Conservation (phyloP, 2,797 vertebrate species). For the Aulostomus chinensis region DNA sequence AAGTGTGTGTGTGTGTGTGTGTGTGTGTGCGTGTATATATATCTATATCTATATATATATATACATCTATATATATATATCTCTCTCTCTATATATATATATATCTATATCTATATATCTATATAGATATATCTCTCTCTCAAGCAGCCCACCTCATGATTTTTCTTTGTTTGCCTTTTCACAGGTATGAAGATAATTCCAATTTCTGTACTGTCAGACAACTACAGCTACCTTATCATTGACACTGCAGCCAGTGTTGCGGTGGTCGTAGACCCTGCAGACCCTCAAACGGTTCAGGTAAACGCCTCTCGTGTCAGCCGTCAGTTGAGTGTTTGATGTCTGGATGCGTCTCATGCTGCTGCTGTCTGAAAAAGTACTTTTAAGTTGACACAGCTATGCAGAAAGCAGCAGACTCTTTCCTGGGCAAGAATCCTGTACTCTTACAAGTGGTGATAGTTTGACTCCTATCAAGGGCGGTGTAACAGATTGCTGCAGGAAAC, state of each 20-base stretch:
- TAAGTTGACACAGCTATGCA: neutral
- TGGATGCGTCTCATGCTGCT: no score
- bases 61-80: no score
- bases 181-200: conserved; percentile 94
- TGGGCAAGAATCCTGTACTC: neutral
- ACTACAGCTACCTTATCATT: conserved; percentile 96
- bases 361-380: neutral
- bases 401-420: neutral
- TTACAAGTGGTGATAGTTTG: neutral
- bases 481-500: neutral
- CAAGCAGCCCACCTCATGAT: no score
- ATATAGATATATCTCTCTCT: no score
- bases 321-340: neutral
- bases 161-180: neutral
- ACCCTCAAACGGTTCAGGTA: conserved; percentile 92
- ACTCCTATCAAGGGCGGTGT: neutral
- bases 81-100: no score
- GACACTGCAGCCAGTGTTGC: conserved; percentile 87
- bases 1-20: no score
- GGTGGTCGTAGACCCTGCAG: conserved; percentile 90
- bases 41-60: no score
- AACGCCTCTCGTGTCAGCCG: neutral
- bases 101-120: no score
- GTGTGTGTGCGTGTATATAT: no score
- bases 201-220: conserved; percentile 91